A percentile compares a stretch with the other conserved stretches of the same genome.
phyloP scores from a whole-genome alignment of 1,140 invertebrate species.

The Cherax destructor region DNA sequence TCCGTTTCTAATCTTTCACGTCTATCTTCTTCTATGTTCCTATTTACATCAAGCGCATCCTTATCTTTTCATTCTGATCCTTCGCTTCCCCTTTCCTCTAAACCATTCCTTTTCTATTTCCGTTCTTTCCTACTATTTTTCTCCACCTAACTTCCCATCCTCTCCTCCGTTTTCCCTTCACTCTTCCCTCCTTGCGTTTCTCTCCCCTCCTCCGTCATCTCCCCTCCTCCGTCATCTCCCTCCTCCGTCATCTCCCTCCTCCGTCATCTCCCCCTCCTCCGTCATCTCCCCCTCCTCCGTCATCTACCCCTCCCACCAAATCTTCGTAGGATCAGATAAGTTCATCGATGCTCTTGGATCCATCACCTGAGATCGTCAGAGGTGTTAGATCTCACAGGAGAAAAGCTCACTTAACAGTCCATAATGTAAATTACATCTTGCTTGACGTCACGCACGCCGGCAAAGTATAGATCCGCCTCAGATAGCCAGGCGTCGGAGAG shows the following conservation, averaged over 20 bases:
- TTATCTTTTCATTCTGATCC: background rate
- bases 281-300: no score
- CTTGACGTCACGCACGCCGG: constrained; percentile 26
- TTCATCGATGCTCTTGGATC: background rate
- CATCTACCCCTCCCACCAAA: background rate
- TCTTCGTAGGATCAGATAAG: constrained; percentile 3
- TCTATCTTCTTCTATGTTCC: no score
- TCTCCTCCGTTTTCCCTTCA: background rate
- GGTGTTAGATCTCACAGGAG: constrained; percentile 38
- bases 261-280: no score
- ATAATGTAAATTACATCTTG: constrained; percentile 52
- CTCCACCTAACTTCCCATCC: no score
- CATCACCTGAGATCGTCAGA: constrained; percentile 16
- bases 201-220: background rate
- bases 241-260: no score
- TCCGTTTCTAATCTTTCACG: no score
- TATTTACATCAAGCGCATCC: background rate
- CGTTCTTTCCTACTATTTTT: background rate
- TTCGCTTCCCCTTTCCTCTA: background rate
- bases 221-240: no score
- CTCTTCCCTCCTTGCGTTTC: background rate
- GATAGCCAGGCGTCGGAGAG: no score
- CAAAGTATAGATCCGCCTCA: background rate
- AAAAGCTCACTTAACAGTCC: constrained; percentile 47
- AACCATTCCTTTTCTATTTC: no score